phyloP scores from a whole-genome alignment of 2,797 vertebrate genomes.

The Odontamblyopus rebecca region DNA sequence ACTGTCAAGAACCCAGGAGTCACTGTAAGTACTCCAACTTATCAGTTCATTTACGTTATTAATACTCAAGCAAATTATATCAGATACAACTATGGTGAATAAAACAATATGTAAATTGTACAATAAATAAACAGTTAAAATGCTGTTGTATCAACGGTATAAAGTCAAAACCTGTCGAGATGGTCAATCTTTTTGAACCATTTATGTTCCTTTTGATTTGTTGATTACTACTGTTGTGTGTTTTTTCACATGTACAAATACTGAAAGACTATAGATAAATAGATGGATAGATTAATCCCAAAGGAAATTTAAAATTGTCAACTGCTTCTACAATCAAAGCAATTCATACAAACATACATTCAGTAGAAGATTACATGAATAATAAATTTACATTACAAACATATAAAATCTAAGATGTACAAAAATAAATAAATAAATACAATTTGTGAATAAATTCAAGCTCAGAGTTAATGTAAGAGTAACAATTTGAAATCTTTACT shows the following conservation, averaged over 20 bases:
- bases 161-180: too few species aligned
- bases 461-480: too few species aligned
- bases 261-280: neutral
- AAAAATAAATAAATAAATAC: neutral
- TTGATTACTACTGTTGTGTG: too few species aligned
- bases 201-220: too few species aligned
- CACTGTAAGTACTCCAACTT: slow-evolving; percentile 68
- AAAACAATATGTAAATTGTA: neutral
- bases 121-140: too few species aligned
- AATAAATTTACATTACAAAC: neutral
- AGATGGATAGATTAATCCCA: neutral
- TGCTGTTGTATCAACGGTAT: too few species aligned
- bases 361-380: neutral
- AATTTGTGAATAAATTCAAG: too few species aligned
- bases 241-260: too few species aligned
- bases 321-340: neutral
- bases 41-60: neutral
- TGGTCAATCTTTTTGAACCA: too few species aligned
- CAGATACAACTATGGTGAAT: neutral
- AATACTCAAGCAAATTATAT: neutral
- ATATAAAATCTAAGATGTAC: neutral
- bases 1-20: slow-evolving; percentile 93
- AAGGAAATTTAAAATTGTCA: neutral
- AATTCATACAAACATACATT: neutral
- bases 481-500: neutral